Conservation (phyloP, 2,797 vertebrate genomes). For the Argya squamiceps region DNA sequence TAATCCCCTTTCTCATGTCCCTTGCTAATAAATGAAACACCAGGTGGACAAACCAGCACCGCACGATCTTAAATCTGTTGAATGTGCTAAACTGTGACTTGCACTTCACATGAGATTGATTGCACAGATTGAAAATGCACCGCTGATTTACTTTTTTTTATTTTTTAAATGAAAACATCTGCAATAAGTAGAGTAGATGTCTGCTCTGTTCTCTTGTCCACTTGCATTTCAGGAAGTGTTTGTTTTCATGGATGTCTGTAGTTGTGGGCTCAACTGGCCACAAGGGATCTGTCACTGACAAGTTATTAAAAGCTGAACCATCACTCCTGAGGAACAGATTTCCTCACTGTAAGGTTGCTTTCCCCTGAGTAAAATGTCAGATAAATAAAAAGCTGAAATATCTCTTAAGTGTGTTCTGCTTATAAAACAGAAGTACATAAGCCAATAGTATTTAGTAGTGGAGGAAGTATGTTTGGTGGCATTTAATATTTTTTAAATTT, state of each 20-base stretch:
- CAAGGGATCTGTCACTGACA: constrained; percentile 71
- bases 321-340: constrained; percentile 75
- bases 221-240: constrained; percentile 54
- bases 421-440: background rate
- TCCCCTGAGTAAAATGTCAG: constrained; percentile 69
- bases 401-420: constrained; percentile 22
- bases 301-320: constrained; percentile 67
- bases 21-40: background rate
- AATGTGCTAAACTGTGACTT: background rate
- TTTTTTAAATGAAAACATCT: constrained; percentile 21
- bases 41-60: background rate
- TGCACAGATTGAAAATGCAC: background rate
- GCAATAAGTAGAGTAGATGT: background rate
- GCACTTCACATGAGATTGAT: constrained; percentile 6
- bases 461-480: background rate
- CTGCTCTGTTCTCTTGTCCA: background rate
- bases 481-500: background rate
- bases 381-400: constrained; percentile 64
- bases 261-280: constrained; percentile 45
- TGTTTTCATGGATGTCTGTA: constrained; percentile 58
- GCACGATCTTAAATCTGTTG: constrained; percentile 13
- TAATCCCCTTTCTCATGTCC: background rate
- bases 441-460: background rate
- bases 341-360: constrained; percentile 52
- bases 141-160: background rate